Base-by-base conservation (phyloP, 2,888 invertebrate genomes). In the Chrysotoxum bicinctum region DNA sequence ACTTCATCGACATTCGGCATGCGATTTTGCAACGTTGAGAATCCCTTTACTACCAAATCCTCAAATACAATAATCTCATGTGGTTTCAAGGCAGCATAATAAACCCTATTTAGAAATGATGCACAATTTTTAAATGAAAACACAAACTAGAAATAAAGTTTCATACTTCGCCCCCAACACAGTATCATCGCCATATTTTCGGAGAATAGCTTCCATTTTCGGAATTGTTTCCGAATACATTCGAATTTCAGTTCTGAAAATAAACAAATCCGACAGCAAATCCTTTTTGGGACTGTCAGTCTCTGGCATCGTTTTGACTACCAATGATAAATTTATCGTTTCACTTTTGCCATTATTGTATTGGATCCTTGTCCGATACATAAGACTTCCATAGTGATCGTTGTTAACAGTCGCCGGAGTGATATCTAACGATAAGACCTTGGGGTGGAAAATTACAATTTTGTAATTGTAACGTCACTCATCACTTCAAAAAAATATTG, bases 261-360 rank as follows among this genome's bases (percentile, higher is more conserved):
- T 77, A 9, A 69, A 60, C 0, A 87, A 73, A 2, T 88, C 87
- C 0, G 35, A 77, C 8, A 91, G 19, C 32, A 90, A 43, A 0
- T 90, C 89, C 56, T 81, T 89, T 75, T 90, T 90, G 0, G 68
- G 19, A 2, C 89, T 88, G 6, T 90, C 88, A 16, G 14, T 12
- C 12, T 88, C 88, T 0, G 90, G 90, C 89, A 90, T 89, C 0
- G 89, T 89, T 72, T 91, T 90, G 1, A 90, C 87, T 23, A 90
- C 88, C 73, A 60, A 80, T 56, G 89, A 84, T 87, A 89, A 12
- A 35, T 77, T 32, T 23, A 56, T 40, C 16, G 56, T 19, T 2
- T n/a, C 7, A 12, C n/a, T 5, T 16, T 73, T 56, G 1, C 10
- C 26, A 70, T 26, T 66, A 9, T 45, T 37, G 16, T 78, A 79